Evolutionary conservation across 2,113 vertebrate genomes (phyloP), one percentile per base, ranked within the genome.

Genomic region (Toxotes jaculatrix): DNA sequence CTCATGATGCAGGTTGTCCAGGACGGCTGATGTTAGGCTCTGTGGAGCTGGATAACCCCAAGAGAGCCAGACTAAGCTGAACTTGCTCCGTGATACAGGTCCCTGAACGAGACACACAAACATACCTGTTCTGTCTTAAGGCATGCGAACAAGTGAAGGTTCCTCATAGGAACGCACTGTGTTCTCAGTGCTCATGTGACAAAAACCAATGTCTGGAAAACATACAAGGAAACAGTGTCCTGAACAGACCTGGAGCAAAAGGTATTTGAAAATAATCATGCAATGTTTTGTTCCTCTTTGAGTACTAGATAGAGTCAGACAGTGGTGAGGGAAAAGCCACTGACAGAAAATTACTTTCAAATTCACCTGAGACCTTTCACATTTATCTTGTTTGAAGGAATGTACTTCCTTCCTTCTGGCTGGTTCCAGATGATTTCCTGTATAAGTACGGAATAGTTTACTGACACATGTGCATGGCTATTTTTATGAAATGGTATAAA

Each of bases 61-160:
- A 7, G n/a, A 31, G 38, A 64, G 11, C 12, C 66, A 31, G 55
- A 5, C 55, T n/a, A 19, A 27, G 16, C 4, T 45, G 70, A 72
- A 32, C 4, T 43, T 7, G 40, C 55, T 32, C 21, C 5, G 10
- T 32, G 70, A 17, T 45, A 21, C 55, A 72, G 70, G 70, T 40
- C 70, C 40, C 55, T 13, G 70, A 83, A 56, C 38, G 40, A 82
- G 74, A 87, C 79, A 72, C 67, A 79, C 63, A 80, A 51, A 82
- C 84, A 75, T 10, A 86, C 84, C 69, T 73, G 72, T 69, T 87
- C 73, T 73, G 82, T 87, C 79, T 91, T 84, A 89, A 90, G 90
- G 83, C 85, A 81, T 88, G 83, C 27, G 81, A 78, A 89, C 82
- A 79, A 74, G 81, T 55, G 63, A 77, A 82, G 74, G 63, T 66